Conservation (phyloP, 2,113 vertebrate species). For the Toxotes chatareus region DNA sequence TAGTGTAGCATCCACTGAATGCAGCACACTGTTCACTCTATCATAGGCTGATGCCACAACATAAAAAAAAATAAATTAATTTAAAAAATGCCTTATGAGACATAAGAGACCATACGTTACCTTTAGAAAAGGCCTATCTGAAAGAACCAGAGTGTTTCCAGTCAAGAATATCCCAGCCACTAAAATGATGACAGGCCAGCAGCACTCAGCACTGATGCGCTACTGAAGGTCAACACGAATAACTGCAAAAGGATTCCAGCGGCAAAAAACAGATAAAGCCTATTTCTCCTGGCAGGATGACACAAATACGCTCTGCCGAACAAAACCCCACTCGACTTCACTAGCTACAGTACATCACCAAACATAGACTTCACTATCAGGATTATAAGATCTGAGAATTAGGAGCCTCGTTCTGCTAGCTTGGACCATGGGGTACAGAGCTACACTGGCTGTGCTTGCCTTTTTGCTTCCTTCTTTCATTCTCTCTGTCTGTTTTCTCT, state of each 20-base stretch:
- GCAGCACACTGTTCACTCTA: neutral
- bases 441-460: slow-evolving; percentile 22
- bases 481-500: slow-evolving; percentile 28
- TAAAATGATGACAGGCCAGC: neutral
- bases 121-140: slow-evolving; percentile 27
- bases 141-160: slow-evolving; percentile 10
- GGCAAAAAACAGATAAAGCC: slow-evolving; percentile 21
- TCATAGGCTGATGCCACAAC: neutral
- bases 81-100: neutral
- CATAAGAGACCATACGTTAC: slow-evolving; percentile 45
- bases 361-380: neutral
- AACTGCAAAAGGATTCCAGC: slow-evolving; percentile 11
- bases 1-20: neutral
- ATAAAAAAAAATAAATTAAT: neutral
- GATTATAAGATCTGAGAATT: slow-evolving; percentile 14
- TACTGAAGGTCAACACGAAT: slow-evolving; percentile 23
- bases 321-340: neutral
- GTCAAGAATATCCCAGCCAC: slow-evolving; percentile 13
- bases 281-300: neutral
- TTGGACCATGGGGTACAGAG: slow-evolving; percentile 10
- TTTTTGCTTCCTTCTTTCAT: slow-evolving; percentile 48
- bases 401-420: neutral
- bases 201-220: slow-evolving; percentile 8
- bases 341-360: neutral
- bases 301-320: slow-evolving; percentile 21